Conservation (phyloP, 1,140 invertebrate species). For the Pteromalus puparum region DNA sequence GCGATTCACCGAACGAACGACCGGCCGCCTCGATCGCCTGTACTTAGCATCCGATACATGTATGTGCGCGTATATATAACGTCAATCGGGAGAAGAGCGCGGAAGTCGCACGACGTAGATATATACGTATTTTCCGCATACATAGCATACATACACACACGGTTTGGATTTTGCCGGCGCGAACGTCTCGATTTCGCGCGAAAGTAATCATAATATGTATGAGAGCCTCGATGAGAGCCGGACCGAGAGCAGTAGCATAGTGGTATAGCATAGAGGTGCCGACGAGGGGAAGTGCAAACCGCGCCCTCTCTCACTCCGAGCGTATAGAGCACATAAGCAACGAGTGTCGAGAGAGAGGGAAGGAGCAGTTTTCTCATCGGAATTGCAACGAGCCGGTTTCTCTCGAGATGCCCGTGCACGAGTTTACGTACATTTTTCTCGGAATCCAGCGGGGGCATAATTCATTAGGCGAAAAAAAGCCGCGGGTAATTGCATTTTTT, state of each 20-base stretch:
- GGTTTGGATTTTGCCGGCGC: constrained; percentile 38
- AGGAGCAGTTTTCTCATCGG: constrained; percentile 67
- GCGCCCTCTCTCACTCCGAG: neutral
- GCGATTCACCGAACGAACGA: constrained; percentile 59
- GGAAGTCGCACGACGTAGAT: neutral
- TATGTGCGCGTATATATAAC: neutral
- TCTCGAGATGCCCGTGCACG: constrained; percentile 52
- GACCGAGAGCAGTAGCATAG: neutral
- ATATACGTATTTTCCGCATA: neutral
- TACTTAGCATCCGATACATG: constrained; percentile 6
- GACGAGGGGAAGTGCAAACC: constrained; percentile 11
- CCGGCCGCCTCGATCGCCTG: neutral
- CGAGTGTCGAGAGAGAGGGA: neutral
- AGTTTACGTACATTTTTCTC: constrained; percentile 44
- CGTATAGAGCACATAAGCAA: neutral
- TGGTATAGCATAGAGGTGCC: constrained; percentile 55
- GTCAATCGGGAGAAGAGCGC: neutral
- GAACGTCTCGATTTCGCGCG: constrained; percentile 59
- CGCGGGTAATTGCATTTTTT: constrained; percentile 37
- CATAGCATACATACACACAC: neutral
- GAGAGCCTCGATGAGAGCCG: constrained; percentile 68
- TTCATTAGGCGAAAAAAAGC: constrained; percentile 45
- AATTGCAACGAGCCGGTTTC: constrained; percentile 69
- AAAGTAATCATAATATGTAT: constrained; percentile 74
- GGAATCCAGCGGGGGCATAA: constrained; percentile 34